Conservation (phyloP, 2,113 vertebrate genomes). For the Camelus bactrianus region DNA sequence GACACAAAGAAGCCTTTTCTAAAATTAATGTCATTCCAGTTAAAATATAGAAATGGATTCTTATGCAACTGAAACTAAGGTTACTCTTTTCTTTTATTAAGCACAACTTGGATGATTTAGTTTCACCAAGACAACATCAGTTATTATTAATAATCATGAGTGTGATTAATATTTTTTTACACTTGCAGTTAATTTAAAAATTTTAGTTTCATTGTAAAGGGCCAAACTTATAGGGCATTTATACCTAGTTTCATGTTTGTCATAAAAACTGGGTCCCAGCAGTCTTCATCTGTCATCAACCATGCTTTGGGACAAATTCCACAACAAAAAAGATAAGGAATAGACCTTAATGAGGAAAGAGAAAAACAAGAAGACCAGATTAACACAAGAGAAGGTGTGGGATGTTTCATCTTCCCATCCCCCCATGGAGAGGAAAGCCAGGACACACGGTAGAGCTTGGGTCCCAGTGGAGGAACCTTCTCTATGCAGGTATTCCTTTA, state of each 20-base stretch:
- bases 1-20: background rate
- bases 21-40: constrained; percentile 22
- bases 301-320: background rate
- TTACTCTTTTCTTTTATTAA: background rate
- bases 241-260: background rate
- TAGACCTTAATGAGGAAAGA: background rate
- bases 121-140: background rate
- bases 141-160: background rate
- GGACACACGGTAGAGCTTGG: background rate
- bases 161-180: background rate
- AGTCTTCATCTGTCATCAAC: background rate
- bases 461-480: background rate
- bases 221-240: background rate
- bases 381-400: background rate
- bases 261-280: background rate
- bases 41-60: constrained; percentile 26
- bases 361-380: background rate
- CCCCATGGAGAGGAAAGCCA: background rate
- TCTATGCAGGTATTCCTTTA: background rate
- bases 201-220: background rate
- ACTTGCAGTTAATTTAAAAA: background rate
- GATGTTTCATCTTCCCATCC: background rate
- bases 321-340: background rate
- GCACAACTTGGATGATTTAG: background rate
- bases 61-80: background rate